Evolutionary conservation across 2,113 vertebrate species (phyloP).

Genomic region (Oreochromis spilurus): DNA sequence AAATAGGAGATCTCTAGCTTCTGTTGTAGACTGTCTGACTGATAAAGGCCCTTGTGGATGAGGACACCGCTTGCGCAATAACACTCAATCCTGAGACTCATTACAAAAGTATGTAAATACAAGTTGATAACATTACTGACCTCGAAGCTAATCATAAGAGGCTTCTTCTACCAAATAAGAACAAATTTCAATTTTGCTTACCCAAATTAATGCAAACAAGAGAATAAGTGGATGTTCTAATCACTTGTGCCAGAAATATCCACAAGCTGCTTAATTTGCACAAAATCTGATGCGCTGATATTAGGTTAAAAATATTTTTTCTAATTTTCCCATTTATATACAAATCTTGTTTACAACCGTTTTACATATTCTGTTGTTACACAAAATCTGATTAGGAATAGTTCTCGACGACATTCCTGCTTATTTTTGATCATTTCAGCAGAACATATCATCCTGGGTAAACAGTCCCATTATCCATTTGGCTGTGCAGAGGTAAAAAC

Average conservation of each 20-base stretch:
- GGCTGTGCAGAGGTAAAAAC: not conserved
- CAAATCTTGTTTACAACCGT: not conserved
- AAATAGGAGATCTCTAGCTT: not conserved
- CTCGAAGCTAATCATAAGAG: not conserved
- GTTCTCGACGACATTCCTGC: not conserved
- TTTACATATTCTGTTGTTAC: not conserved
- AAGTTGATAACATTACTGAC: not conserved
- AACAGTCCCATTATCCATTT: not conserved
- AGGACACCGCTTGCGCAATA: not conserved
- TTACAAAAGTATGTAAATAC: not conserved
- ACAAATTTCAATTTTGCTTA: not conserved
- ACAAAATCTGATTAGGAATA: not conserved
- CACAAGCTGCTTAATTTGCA: not conserved
- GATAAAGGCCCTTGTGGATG: not conserved
- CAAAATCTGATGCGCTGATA: not conserved
- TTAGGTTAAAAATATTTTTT: not conserved
- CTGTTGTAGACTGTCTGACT: not conserved
- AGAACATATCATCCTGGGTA: not conserved
- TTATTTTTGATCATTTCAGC: not conserved
- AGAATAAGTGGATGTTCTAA: not conserved
- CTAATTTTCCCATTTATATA: not conserved
- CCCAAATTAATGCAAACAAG: not conserved
- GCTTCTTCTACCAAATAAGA: not conserved
- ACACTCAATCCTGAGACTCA: not conserved
- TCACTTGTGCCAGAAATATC: not conserved